Conservation (phyloP, 2,113 vertebrate genomes). For the Neodon shergylaensis region DNA sequence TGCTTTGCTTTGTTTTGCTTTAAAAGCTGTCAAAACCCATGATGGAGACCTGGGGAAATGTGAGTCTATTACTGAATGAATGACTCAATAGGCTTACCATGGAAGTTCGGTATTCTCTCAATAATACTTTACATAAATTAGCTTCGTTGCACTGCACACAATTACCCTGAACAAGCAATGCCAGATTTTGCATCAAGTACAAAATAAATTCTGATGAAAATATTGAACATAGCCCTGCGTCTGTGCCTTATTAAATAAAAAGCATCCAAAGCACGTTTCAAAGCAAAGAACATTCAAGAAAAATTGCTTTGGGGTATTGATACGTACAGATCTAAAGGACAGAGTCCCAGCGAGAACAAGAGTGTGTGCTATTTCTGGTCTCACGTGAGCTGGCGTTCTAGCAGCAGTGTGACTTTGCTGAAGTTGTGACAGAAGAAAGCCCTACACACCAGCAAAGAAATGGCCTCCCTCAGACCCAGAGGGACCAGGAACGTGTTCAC, state of each 20-base stretch:
- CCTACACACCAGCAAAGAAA: background rate
- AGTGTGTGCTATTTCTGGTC: background rate
- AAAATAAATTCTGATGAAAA: conserved; percentile 74
- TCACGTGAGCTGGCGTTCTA: background rate
- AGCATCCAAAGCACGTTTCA: conserved; percentile 41
- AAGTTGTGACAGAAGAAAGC: background rate
- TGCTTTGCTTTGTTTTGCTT: conserved; percentile 59
- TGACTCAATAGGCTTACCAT: conserved; percentile 24
- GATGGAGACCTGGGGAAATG: conserved; percentile 25
- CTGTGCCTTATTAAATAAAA: conserved; percentile 74
- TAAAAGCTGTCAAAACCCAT: conserved; percentile 43
- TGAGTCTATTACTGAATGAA: conserved; percentile 49
- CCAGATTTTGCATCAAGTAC: conserved; percentile 60
- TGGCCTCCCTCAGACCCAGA: background rate
- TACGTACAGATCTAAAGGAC: background rate
- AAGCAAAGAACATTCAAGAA: conserved; percentile 60
- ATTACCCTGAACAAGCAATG: conserved; percentile 49
- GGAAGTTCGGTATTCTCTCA: conserved; percentile 56
- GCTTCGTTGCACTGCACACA: conserved; percentile 58
- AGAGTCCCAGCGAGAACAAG: conserved; percentile 23
- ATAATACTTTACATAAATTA: conserved; percentile 67
- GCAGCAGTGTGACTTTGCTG: background rate
- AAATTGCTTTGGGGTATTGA: conserved; percentile 57
- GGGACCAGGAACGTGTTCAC: background rate
- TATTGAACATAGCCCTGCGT: conserved; percentile 68